Evolutionary conservation across 2,113 vertebrate genomes (phyloP), one percentile per base, ranked within the genome.

Genomic region (Ceyx cyanopectus): DNA sequence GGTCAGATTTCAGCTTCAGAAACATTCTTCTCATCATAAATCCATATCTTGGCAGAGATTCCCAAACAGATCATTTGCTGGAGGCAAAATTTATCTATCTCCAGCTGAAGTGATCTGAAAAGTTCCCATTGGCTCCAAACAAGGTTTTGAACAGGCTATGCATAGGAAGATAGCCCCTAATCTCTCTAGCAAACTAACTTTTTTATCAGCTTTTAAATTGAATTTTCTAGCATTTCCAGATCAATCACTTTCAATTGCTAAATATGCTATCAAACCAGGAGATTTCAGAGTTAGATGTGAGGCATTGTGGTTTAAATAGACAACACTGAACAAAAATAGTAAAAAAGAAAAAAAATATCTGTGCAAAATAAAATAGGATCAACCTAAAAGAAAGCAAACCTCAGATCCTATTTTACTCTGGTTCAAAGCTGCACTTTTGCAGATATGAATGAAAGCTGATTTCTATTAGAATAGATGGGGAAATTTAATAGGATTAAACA

Each of bases 31-130:
- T 70, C 22, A 37, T 92, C 37, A 16, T 46, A 9, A 85, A 24
- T 74, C 75, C 48, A 50, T 87, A 85, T 87, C 91, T 87, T 76
- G 72, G 12, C 75, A 89, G 10, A 91, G 74, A 82, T 82, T 94
- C 58, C 81, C 41, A 69, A 79, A 34, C 10, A 3, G 30, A 69
- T 87, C 32, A 41, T 76, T 70, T 87, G 5, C 60, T 72, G 54
- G 29, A 73, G 41, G 43, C 66, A 89, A 50, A 89, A 69, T 4
- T 23, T 72, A 21, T 91, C 37, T 63, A 11, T 78, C 20, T 72
- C 6, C 27, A 46, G 21, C 24, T 76, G 50, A 81, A 27, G 21
- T 19, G n/a, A 54, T 66, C 50, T 80, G n/a, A 56, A 68, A 78
- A 11, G 16, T 87, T 92, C 29, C n/a, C 26, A 24, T 17, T 81